Evolutionary conservation across 1,140 invertebrate species (phyloP), one percentile per base, ranked within the genome.

Genomic region (Trichonephila clavata): DNA sequence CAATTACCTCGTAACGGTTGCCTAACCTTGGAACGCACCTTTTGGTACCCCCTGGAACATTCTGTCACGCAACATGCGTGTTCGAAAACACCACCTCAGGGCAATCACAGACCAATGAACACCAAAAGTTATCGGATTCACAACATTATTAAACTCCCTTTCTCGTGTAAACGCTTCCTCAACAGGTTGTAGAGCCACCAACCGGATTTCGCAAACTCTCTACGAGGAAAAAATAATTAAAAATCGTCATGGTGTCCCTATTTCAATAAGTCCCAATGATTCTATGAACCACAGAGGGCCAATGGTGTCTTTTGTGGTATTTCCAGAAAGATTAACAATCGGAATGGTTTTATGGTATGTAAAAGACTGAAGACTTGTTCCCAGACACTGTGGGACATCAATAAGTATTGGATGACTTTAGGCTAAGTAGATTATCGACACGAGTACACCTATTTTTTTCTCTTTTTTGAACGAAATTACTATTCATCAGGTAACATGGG

Each of bases 51-150:
- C 81, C 7, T 50, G 14, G 43, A 84, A 18, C 83, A 84, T 84
- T 84, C 83, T 84, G 50, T 84, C 83, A 84, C 83, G 83, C 83
- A 84, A 60, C 18, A 59, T 59, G 83, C 50, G 83, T 84, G 50
- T 18, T 59, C n/a, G 50, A 18, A 84, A 84, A 59, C 4, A 18
- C 21, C 27, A 27, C 50, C 83, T 21, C 21, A 4, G 27, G 83
- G 83, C 83, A 84, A 24, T 59, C 57, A 50, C 71, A 39, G 71
- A 39, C 14, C 27, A 77, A 77, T 18, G 83, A 84, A 57, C 57
- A 84, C 83, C 83, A 57, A 59, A 60, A 84, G 83, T 59, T 84
- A 60, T 84, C 43, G 32, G 71, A 77, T 77, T 77, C 71, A 39
- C 27, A 39, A 27, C 18, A 18, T 77, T 18, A 77, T 77, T 77